phyloP scores from a whole-genome alignment of 2,888 invertebrate species.

The Lithophane ornitopus region DNA sequence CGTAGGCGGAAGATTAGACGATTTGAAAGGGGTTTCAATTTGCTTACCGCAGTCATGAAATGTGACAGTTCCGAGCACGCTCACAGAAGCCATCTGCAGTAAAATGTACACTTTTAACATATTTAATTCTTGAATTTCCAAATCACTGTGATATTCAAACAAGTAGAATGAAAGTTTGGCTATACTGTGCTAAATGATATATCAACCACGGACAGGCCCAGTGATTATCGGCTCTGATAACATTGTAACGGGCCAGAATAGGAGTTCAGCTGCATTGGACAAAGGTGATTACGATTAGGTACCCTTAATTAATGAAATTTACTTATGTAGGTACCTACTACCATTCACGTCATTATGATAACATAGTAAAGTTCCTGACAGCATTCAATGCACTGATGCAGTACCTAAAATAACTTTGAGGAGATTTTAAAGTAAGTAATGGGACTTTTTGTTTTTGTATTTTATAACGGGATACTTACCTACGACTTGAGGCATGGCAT shows the following conservation, averaged over 20 bases:
- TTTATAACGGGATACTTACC: no score
- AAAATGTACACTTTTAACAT: conserved; percentile 73
- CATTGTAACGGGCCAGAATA: conserved; percentile 61
- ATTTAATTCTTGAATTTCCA: conserved; percentile 48
- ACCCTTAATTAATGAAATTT: conserved; percentile 52
- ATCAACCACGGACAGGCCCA: conserved; percentile 61
- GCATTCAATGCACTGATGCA: neutral
- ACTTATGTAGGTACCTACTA: conserved; percentile 12
- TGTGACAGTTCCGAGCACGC: conserved; percentile 74
- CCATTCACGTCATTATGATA: conserved; percentile 10
- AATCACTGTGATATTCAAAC: conserved; percentile 58
- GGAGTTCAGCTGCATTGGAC: conserved; percentile 71
- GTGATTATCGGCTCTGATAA: conserved; percentile 81
- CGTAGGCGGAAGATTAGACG: neutral
- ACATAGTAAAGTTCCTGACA: neutral
- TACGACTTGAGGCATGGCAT: neutral
- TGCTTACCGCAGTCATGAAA: conserved; percentile 85
- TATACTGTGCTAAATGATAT: conserved; percentile 66
- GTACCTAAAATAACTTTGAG: neutral
- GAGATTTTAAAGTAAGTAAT: neutral
- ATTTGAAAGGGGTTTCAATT: neutral
- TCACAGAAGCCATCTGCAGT: conserved; percentile 66
- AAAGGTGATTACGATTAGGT: conserved; percentile 62
- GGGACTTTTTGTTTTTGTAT: no score
- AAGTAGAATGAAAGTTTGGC: conserved; percentile 68